Conservation (phyloP, 1,140 invertebrate genomes). For the Drosophila burlai region DNA sequence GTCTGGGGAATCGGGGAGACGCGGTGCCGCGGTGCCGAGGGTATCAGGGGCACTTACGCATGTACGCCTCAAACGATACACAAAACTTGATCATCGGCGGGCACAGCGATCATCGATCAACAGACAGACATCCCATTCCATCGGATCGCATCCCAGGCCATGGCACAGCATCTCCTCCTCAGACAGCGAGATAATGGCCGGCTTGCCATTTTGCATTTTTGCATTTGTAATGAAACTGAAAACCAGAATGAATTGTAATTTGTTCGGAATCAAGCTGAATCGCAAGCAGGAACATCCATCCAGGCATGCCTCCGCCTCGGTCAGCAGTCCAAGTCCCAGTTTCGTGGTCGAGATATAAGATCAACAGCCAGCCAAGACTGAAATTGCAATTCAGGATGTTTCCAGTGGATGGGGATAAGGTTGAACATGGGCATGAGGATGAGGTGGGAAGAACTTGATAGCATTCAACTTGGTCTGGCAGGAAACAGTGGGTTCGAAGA, state of each 20-base stretch:
- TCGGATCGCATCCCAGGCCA: constrained; percentile 1
- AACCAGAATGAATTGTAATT: constrained; percentile 84
- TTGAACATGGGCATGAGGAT: constrained; percentile 19
- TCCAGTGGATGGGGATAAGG: constrained; percentile 16
- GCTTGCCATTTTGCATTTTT: constrained; percentile 83
- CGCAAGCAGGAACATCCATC: constrained; percentile 9
- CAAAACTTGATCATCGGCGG: constrained; percentile 44
- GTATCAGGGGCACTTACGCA: constrained; percentile 72
- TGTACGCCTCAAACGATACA: constrained; percentile 78
- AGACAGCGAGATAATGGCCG: constrained; percentile 69
- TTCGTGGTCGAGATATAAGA: constrained; percentile 33
- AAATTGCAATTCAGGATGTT: constrained; percentile 48
- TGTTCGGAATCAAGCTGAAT: constrained; percentile 50
- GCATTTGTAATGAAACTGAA: constrained; percentile 83
- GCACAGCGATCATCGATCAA: constrained; percentile 64
- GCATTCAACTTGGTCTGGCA: constrained; percentile 10
- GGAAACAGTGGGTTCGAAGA: constrained; percentile 5
- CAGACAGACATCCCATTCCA: constrained; percentile 45
- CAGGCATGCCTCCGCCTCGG: constrained; percentile 2
- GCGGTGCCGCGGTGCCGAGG: constrained; percentile 1
- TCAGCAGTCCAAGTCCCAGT: constrained; percentile 36
- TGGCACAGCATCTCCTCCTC: constrained; percentile 11
- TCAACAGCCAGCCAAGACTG: constrained; percentile 27
- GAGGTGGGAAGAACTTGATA: constrained; percentile 40
- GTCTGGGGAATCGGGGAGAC: not conserved